Evolutionary conservation across 2,113 vertebrate species (phyloP).

Genomic region (Amphilophus citrinellus): DNA sequence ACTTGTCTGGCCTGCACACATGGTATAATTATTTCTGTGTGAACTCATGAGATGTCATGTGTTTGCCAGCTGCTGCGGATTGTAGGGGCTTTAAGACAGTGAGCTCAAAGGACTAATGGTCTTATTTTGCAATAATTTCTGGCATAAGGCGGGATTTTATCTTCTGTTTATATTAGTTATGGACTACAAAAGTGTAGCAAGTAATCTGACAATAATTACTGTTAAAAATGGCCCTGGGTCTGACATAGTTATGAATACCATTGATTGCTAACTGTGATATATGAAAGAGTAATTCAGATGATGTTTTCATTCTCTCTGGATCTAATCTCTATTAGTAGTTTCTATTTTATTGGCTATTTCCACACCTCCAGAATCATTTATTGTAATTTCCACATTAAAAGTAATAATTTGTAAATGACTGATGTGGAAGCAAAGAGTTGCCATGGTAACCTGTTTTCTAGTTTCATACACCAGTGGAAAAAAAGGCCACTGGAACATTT

Average conservation of each 20-base stretch:
- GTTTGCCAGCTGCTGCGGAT: constrained; percentile 26
- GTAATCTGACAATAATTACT: background rate
- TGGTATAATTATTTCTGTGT: constrained; percentile 38
- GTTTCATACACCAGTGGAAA: background rate
- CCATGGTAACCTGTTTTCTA: background rate
- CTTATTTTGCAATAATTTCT: background rate
- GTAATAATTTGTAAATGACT: background rate
- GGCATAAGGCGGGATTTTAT: background rate
- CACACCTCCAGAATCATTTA: background rate
- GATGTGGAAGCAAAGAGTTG: background rate
- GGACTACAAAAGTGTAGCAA: background rate
- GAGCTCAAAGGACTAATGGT: constrained; percentile 1
- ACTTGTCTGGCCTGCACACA: constrained; percentile 36
- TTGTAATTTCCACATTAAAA: background rate
- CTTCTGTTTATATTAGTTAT: background rate
- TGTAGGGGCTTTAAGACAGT: background rate
- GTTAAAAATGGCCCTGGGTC: background rate
- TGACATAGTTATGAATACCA: background rate
- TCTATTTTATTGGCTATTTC: background rate
- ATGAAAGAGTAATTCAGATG: background rate
- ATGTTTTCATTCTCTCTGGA: background rate
- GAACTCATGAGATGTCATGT: background rate
- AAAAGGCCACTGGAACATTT: background rate
- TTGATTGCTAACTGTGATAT: background rate
- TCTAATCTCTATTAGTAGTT: background rate